These are phyloP conservation scores for Geotrypetes seraphini DNA, from an alignment of 2,797 vertebrate genomes.

Conservation along the genomic window DNA sequence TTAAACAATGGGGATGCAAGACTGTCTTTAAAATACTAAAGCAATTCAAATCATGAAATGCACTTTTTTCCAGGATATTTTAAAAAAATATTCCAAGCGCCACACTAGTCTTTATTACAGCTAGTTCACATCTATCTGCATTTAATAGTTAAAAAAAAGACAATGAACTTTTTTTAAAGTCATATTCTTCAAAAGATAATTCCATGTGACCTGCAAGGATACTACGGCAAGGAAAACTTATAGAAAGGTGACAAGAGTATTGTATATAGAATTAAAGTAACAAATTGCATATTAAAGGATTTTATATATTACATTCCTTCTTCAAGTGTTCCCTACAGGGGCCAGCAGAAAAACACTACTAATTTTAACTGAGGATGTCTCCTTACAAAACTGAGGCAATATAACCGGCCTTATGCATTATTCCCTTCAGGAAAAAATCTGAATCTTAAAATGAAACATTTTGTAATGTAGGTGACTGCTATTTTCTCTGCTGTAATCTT, in stretches of 20 bases:
- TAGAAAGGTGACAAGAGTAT: conserved; percentile 42
- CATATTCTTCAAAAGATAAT: conserved; percentile 45
- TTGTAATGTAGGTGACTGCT: conserved; percentile 7
- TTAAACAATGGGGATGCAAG: conserved; percentile 39
- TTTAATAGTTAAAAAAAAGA: conserved; percentile 51
- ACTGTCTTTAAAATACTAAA: conserved; percentile 45
- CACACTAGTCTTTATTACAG: conserved; percentile 45
- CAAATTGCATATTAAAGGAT: conserved; percentile 34
- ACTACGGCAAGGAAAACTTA: no score
- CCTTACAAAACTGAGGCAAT: conserved; percentile 7
- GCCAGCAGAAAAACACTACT: conserved; percentile 17
- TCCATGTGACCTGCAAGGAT: conserved; percentile 34
- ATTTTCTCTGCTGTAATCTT: conserved; percentile 73
- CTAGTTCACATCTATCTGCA: conserved; percentile 52
- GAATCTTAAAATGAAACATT: not conserved
- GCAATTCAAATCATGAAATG: conserved; percentile 39
- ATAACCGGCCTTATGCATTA: not conserved
- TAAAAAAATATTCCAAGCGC: conserved; percentile 54
- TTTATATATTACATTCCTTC: conserved; percentile 23
- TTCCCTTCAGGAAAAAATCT: not conserved
- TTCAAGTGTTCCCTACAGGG: conserved; percentile 18
- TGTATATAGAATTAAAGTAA: conserved; percentile 28
- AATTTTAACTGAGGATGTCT: conserved; percentile 13
- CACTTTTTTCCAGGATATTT: conserved; percentile 44
- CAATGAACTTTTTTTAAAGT: conserved; percentile 36